Evolutionary conservation across 2,113 vertebrate species (phyloP), one percentile per base, ranked within the genome.

Genomic region (Odontesthes bonariensis): DNA sequence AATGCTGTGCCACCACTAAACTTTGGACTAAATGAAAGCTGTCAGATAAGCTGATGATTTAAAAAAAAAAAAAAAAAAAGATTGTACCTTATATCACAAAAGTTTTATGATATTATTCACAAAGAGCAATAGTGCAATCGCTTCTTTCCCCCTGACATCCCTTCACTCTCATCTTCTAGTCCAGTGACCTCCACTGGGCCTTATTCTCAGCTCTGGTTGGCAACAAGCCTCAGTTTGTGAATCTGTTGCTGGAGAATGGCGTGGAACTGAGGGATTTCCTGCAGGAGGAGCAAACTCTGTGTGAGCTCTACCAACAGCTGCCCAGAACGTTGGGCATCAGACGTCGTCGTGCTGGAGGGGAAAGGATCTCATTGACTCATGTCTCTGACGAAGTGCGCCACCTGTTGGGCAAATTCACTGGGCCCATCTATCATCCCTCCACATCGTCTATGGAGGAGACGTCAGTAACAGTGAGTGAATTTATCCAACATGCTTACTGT

Each of bases 181-280:
- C 97, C 19, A 83, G 90, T 73, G 96, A 98, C 83, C 96, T 99
- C 60, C 95, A 97, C 73, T 88, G 94, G 0, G 91, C 95, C 84
- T 97, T 98, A 97, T 91, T 93, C 8, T 96, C 95, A 0, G 96
- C 98, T 19, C 94, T 99, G 73, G 93, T 96, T 63, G 92, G 96
- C 77, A 94, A 98, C 93, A 98, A 96, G 84, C 95, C 96, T 0
- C 93, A 95, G 71, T 99, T 99, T 64, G 96, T 98, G 81, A 95
- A 92, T 79, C 95, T 99, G 31, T 95, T 99, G 84, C 91, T 99
- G 90, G 98, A 98, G 85, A 95, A 96, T 2, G 98, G 97, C 1
- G 95, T 98, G 83, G 92, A 38, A 42, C 89, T 99, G 61, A 87
- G 92, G 68, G 95, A 97, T 14, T 96, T 98, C 49, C 95, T 96